Evolutionary conservation across 1,140 invertebrate species (phyloP).

Genomic region (Amphibalanus amphitrite): DNA sequence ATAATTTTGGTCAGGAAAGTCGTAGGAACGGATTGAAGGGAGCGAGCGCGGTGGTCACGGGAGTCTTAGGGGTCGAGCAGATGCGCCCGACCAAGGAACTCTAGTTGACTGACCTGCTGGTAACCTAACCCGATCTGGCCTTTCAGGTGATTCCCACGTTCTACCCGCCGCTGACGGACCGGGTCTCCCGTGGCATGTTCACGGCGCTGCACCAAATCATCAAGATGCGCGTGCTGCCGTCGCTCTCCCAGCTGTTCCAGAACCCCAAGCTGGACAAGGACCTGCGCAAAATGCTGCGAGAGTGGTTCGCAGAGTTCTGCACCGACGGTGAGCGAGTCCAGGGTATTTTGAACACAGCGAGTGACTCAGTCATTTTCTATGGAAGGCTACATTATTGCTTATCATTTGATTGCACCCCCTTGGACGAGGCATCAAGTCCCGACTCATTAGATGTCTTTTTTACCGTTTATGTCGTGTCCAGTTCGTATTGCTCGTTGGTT

Average conservation of each 20-base stretch:
- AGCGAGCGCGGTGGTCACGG: no score
- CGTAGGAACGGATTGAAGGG: no score
- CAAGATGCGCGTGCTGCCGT: slow-evolving; percentile 80
- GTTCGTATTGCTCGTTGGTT: no score
- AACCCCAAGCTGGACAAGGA: slow-evolving; percentile 82
- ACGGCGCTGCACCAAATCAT: slow-evolving; percentile 82
- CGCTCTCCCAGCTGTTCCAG: slow-evolving; percentile 77
- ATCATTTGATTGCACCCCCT: not conserved
- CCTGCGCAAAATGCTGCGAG: slow-evolving; percentile 60
- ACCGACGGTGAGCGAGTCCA: slow-evolving; percentile 24
- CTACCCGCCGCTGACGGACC: slow-evolving; percentile 60
- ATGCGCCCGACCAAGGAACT: no score
- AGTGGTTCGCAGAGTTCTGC: slow-evolving; percentile 85
- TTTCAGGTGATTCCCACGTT: slow-evolving; percentile 80
- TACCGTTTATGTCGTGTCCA: no score
- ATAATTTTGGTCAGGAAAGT: no score
- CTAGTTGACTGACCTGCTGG: no score
- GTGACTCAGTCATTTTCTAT: slow-evolving; percentile 7
- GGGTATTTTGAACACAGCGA: no score
- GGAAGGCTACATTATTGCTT: not conserved
- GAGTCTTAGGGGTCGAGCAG: no score
- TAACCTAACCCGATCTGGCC: not conserved
- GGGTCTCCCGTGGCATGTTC: slow-evolving; percentile 75
- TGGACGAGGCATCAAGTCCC: not conserved
- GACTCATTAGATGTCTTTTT: no score